Conservation (phyloP, 2,888 invertebrate species). For the Rosalia funebris region DNA sequence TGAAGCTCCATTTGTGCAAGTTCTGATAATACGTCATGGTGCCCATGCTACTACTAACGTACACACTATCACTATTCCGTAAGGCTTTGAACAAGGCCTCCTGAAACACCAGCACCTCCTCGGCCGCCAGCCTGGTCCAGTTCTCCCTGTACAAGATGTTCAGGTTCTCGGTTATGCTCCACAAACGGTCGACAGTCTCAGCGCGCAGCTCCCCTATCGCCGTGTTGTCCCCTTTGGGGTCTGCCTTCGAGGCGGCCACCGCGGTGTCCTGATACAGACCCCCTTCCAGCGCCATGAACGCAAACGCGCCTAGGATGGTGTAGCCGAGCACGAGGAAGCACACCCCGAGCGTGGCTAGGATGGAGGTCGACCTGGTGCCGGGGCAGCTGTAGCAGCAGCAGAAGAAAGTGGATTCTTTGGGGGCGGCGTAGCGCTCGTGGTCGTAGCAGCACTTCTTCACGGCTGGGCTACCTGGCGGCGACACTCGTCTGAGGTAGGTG, state of each 20-base stretch:
- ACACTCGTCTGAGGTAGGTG: constrained; percentile 56
- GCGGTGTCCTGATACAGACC: constrained; percentile 67
- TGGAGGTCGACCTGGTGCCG: constrained; percentile 67
- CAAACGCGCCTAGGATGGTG: constrained; percentile 90
- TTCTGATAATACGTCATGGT: constrained; percentile 57
- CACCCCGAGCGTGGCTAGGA: constrained; percentile 81
- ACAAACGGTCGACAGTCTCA: constrained; percentile 81
- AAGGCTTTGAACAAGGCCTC: constrained; percentile 69
- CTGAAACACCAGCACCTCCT: constrained; percentile 87
- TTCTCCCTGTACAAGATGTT: constrained; percentile 92
- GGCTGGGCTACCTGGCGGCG: constrained; percentile 61
- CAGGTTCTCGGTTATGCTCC: constrained; percentile 87
- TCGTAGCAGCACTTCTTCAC: constrained; percentile 61
- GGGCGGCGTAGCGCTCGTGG: constrained; percentile 48
- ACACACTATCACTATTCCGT: constrained; percentile 47
- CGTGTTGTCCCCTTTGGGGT: constrained; percentile 63
- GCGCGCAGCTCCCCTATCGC: constrained; percentile 70
- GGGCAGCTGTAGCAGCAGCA: constrained; percentile 71
- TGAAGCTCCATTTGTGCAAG: constrained; percentile 87
- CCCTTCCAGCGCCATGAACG: constrained; percentile 88
- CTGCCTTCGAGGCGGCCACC: constrained; percentile 73
- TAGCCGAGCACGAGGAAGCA: constrained; percentile 89
- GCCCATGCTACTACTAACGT: constrained; percentile 62
- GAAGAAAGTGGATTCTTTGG: constrained; percentile 56
- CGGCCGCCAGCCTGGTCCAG: constrained; percentile 89